phyloP scores from a whole-genome alignment of 2,113 vertebrate genomes.

The Barnardius zonarius region DNA sequence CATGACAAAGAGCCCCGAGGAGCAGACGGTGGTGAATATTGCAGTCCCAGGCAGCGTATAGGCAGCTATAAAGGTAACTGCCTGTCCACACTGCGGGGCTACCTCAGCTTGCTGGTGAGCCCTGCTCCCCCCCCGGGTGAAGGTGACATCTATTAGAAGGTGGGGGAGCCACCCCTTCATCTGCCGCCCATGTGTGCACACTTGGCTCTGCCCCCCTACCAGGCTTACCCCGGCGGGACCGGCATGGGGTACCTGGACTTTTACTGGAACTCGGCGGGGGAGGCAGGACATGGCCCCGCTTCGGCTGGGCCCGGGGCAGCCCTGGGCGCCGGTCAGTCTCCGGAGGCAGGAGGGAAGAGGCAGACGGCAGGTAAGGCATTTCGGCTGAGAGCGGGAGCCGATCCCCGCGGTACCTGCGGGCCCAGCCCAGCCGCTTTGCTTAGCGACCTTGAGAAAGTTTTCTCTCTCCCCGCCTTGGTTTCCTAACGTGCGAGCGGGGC shows the following conservation, averaged over 20 bases:
- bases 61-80: constrained; percentile 37
- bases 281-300: background rate
- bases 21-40: background rate
- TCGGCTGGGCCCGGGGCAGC: background rate
- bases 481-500: background rate
- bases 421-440: background rate
- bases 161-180: background rate
- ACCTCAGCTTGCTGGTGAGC: background rate
- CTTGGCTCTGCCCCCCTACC: constrained; percentile 23
- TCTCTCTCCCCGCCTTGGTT: background rate
- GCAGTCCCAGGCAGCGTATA: background rate
- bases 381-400: background rate
- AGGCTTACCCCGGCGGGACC: background rate
- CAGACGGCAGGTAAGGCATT: background rate
- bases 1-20: constrained; percentile 49
- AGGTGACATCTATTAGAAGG: background rate
- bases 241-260: constrained; percentile 9
- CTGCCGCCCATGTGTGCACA: constrained; percentile 19
- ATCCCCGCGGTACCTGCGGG: background rate
- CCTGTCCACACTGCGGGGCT: background rate
- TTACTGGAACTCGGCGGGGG: background rate
- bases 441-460: fast-evolving
- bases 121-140: fast-evolving
- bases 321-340: background rate
- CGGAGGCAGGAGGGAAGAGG: background rate